Evolutionary conservation across 2,888 invertebrate species (phyloP), one percentile per base, ranked within the genome.

Genomic region (Coremacera marginata): DNA sequence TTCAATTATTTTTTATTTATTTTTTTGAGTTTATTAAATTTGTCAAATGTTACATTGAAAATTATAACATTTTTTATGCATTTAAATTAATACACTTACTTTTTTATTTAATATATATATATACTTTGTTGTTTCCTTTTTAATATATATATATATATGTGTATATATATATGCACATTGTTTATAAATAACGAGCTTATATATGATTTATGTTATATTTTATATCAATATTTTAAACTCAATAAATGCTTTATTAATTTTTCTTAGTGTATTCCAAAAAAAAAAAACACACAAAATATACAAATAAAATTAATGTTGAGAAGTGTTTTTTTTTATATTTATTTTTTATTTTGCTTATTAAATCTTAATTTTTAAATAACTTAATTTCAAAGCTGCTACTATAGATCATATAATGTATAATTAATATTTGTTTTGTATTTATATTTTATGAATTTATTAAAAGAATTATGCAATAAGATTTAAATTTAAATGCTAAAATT

Each of bases 181-280:
- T 76, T 76, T 62, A 76, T 62, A 65, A 71, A 78, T 37, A 76
- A 76, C 74, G 65, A 16, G 70, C 19, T 71, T 72, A 72, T 62
- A 62, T 52, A 55, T 62, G 70, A 49, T 67, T 52, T 37, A 55
- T 7, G 27, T 60, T 51, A 16, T 63, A 27, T 65, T 65, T n/a
- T 65, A 34, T 67, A 7, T 52, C 31, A 49, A n/a, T 14, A 11
- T 49, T 49, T 9, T 68, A 16, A 49, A 25, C 25, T 68, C 68
- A 27, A 49, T 68, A 51, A 68, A 52, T 49, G 3, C 51, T 68
- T 51, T 51, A 51, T 51, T 68, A 68, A 68, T 49, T 68, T 68
- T 37, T 27, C 68, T 68, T 68, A 68, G 19, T 60, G 11, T 75
- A 51, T 37, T 70, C 34, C 51, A n/a, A 31, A 31, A 31, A 31